phyloP scores from a whole-genome alignment of 1,140 invertebrate genomes.

The Leptestheria dahalacensis region DNA sequence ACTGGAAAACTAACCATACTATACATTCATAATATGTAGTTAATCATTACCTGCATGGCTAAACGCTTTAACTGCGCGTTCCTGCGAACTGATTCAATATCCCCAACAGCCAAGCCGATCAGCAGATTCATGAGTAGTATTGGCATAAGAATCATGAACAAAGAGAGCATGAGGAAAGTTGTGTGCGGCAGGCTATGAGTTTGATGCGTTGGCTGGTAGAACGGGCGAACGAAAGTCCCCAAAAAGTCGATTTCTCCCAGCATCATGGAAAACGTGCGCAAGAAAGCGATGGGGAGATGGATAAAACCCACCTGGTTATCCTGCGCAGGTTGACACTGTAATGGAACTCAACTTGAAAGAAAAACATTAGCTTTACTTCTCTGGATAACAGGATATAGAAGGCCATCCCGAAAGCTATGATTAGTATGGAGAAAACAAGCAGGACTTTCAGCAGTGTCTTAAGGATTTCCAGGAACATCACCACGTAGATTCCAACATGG shows the following conservation, averaged over 20 bases:
- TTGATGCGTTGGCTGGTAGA: constrained; percentile 30
- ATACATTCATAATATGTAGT: no score
- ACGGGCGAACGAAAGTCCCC: constrained; percentile 64
- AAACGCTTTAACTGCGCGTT: constrained; percentile 74
- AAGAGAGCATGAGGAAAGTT: constrained; percentile 54
- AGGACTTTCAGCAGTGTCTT: constrained; percentile 72
- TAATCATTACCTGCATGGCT: constrained; percentile 60
- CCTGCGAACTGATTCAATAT: constrained; percentile 71
- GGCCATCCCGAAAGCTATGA: constrained; percentile 72
- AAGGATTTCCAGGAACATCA: constrained; percentile 80
- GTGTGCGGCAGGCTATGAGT: constrained; percentile 51
- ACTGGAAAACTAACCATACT: no score
- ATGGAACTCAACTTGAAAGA: not conserved
- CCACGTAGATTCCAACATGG: constrained; percentile 68
- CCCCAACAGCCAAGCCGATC: constrained; percentile 84
- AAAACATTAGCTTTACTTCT: constrained; percentile 34
- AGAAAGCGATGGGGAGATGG: constrained; percentile 54
- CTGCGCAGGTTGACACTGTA: constrained; percentile 29
- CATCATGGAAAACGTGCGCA: constrained; percentile 79
- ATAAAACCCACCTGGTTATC: constrained; percentile 57
- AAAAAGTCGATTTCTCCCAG: constrained; percentile 75
- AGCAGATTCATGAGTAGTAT: constrained; percentile 82
- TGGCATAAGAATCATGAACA: constrained; percentile 82
- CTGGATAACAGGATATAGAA: constrained; percentile 68
- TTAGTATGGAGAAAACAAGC: constrained; percentile 71